Base-by-base conservation (phyloP, 2,113 vertebrate genomes). In the Rhabdomys dilectus region DNA sequence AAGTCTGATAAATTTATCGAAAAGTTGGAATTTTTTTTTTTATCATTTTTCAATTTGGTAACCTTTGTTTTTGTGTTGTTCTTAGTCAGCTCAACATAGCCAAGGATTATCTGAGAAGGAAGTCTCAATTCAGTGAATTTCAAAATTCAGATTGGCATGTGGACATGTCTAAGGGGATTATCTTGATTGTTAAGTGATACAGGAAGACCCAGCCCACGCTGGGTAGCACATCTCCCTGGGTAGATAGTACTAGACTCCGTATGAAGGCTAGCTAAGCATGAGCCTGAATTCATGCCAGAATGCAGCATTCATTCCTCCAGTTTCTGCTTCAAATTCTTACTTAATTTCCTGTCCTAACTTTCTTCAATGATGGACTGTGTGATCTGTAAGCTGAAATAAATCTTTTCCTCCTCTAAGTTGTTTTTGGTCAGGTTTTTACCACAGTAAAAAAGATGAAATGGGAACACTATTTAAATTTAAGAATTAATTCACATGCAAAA, bases 401-500 rank as follows among this genome's bases (percentile, higher is more conserved):
- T 62, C 4, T 45, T 64, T 45, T 64, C 26, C 58, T 85, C 24
- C 16, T 4, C 26, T n/a, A 26, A 45, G 58, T 45, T 64, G 82
- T 64, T 85, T 85, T 31, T 64, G 39, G 58, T 45, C 82, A 85
- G 15, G 31, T 8, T 45, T 64, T 85, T 64, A 45, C 39, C 58
- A 34, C 16, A 64, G 39, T 26, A 64, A 85, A 58, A 85, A 85
- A 85, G 81, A 85, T 64, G 58, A 64, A 64, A 45, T 9, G 62
- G 34, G 58, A 64, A 64, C 39, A 64, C 39, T 16, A 85, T 64
- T 36, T 91, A 87, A 89, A 89, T 95, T 95, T 89, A 60, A 91
- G 66, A 96, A 96, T 88, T 92, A 96, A 92, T 96, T 94, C 24
- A 42, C 19, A 77, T 26, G 4, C n/a, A 92, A 77, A 85, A 95